Base-by-base conservation (phyloP, 2,888 invertebrate genomes). In the Cheilosia grossa region DNA sequence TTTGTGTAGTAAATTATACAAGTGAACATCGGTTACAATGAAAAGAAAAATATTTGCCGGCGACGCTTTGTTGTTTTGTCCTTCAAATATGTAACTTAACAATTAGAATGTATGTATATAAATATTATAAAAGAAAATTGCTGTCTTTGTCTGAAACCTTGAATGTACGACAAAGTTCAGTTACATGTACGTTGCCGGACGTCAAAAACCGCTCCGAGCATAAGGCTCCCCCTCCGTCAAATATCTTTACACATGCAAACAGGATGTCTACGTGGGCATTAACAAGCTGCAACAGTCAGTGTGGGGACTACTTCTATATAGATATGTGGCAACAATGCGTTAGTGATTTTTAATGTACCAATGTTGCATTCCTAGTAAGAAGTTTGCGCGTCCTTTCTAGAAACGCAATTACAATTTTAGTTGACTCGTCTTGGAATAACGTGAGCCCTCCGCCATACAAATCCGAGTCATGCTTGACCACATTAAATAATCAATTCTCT, bases 381-480 rank as follows among this genome's bases (percentile, higher is more conserved):
- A 47, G 17, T 47, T 47, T 19, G 19, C 7, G n/a, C 9, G 10
- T 47, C 19, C 58, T 21, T 40, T 40, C 21, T 59, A n/a, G 42
- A 10, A 59, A 59, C 15, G 42, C 67, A 67, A 67, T 9, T 15
- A 4, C 1, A 24, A 21, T 15, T n/a, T 47, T 21, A 24, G 37
- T 40, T 58, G 51, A 72, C 70, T 51, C 40, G 40, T 42, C 72
- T 63, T 63, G 5, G 24, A 63, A 42, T 42, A 61, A 42, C 61
- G 72, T 73, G 72, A 72, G 61, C 72, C 72, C 61, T 15, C n/a
- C 61, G 59, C n/a, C 61, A 49, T 61, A 42, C 0, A 61, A 72
- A 40, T 42, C 40, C 21, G 37, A 61, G 61, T 53, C 61, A 61
- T 24, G 21, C 13, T 10, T 44, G 17, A 4, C 61, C 44, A 47